These are phyloP conservation scores for Exephanes ischioxanthus DNA, from an alignment of 2,888 invertebrate species.

Conservation along the genomic window DNA sequence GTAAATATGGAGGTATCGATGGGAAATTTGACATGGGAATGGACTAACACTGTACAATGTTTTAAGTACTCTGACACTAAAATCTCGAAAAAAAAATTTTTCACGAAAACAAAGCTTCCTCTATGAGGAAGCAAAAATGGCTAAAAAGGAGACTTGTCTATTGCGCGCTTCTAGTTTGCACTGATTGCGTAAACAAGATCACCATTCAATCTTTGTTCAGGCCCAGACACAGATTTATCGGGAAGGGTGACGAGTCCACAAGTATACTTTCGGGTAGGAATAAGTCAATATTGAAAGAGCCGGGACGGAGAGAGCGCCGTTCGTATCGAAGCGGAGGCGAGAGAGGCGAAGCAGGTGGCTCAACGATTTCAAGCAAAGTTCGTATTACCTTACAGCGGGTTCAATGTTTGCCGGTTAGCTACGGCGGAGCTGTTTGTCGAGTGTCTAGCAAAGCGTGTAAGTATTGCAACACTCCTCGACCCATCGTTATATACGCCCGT, in stretches of 20 bases:
- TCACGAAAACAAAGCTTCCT: too few relatives aligned
- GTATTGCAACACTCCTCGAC: background rate
- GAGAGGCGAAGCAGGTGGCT: slow-evolving; percentile 41
- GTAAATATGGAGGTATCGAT: too few relatives aligned
- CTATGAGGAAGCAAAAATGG: too few relatives aligned
- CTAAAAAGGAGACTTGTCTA: background rate
- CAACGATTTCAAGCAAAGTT: slow-evolving; percentile 62
- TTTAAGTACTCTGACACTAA: too few relatives aligned
- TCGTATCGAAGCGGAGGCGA: slow-evolving; percentile 12
- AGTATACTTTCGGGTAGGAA: slow-evolving; percentile 41
- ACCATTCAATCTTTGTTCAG: slow-evolving; percentile 15
- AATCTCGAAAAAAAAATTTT: too few relatives aligned
- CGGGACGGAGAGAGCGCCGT: slow-evolving; percentile 6
- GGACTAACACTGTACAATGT: too few relatives aligned
- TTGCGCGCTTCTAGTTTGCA: background rate
- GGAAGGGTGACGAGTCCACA: slow-evolving; percentile 48
- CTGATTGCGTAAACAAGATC: slow-evolving; percentile 16
- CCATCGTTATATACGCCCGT: slow-evolving; percentile 7
- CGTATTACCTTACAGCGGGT: slow-evolving; percentile 47
- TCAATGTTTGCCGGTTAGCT: slow-evolving; percentile 58
- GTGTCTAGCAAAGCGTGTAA: slow-evolving; percentile 51
- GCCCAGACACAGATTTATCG: slow-evolving; percentile 17
- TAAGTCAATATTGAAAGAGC: slow-evolving; percentile 63
- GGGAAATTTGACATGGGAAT: too few relatives aligned
- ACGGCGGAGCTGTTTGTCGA: slow-evolving; percentile 61